Conservation (phyloP, 2,113 vertebrate species). For the Cyanocitta stelleri region DNA sequence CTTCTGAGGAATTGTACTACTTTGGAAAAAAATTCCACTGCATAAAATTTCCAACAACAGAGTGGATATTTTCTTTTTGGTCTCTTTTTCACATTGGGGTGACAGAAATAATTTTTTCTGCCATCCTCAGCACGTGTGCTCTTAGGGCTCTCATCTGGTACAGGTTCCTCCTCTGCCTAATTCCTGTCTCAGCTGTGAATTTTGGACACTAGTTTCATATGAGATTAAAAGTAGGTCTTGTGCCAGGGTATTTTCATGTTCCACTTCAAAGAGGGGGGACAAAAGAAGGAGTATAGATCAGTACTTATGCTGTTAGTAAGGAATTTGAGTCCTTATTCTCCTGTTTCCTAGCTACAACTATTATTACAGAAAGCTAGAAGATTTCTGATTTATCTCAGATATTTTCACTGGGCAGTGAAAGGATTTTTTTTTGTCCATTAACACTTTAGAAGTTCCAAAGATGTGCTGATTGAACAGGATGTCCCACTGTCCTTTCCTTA, state of each 20-base stretch:
- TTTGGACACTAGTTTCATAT: not conserved
- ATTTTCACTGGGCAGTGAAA: not conserved
- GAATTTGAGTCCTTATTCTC: not conserved
- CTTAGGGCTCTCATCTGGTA: not conserved
- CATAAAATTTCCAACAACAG: not conserved
- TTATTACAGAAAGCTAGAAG: not conserved
- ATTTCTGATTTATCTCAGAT: not conserved
- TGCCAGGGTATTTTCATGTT: not conserved
- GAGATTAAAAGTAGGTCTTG: not conserved
- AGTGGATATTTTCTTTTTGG: not conserved
- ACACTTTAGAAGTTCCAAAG: not conserved
- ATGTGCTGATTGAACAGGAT: not conserved
- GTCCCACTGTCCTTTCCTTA: not conserved
- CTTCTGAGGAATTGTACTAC: not conserved
- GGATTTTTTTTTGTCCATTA: not conserved
- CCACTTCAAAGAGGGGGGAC: not conserved
- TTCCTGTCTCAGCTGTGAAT: not conserved
- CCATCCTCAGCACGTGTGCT: accelerated
- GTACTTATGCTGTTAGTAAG: not conserved
- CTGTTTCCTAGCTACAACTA: constrained; percentile 16
- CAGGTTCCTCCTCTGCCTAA: not conserved
- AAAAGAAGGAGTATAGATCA: not conserved
- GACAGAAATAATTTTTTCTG: not conserved
- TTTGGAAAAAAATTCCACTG: not conserved
- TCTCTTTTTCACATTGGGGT: not conserved